Conservation (phyloP, 2,113 vertebrate genomes). For the Bos taurus region DNA sequence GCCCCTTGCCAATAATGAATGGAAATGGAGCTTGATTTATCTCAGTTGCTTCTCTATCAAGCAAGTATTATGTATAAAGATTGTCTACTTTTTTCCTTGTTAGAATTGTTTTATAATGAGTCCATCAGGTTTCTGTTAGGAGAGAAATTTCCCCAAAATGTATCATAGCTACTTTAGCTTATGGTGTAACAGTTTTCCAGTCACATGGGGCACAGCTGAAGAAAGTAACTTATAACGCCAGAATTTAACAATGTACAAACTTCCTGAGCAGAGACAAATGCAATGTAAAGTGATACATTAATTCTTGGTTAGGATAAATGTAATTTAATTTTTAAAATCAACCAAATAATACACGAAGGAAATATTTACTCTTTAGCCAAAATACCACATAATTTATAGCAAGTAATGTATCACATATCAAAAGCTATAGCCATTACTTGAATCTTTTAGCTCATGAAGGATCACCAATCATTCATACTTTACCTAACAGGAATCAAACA, state of each 20-base stretch:
- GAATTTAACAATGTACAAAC: background rate
- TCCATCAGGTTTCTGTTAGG: background rate
- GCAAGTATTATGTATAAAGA: background rate
- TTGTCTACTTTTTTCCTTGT: background rate
- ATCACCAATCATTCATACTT: background rate
- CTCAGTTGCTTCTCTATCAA: background rate
- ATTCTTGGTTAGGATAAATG: background rate
- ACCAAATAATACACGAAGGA: background rate
- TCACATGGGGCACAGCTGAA: background rate
- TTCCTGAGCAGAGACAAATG: background rate
- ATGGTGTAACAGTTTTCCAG: background rate
- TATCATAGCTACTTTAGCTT: background rate
- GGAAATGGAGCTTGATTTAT: background rate
- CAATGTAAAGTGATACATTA: background rate
- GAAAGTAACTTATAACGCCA: background rate
- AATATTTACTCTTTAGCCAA: background rate
- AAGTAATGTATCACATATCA: background rate
- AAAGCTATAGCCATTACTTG: background rate
- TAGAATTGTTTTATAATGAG: background rate
- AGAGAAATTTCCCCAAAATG: background rate
- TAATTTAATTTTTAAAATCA: background rate
- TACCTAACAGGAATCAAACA: background rate
- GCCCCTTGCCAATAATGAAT: background rate
- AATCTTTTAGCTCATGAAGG: background rate
- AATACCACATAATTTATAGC: background rate